Conservation (phyloP, 2,113 vertebrate species). For the Narcine bancroftii region DNA sequence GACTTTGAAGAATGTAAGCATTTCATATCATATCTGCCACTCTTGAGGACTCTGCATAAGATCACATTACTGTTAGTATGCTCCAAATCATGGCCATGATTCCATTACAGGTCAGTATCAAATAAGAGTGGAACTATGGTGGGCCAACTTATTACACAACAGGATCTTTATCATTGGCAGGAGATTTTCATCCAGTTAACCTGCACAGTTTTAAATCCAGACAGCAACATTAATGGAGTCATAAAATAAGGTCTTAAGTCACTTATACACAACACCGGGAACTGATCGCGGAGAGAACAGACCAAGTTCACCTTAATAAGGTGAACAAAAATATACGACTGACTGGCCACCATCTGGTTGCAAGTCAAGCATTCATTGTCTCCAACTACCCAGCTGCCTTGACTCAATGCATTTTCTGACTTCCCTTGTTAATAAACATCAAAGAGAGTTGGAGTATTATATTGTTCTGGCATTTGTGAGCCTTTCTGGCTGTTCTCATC, state of each 20-base stretch:
- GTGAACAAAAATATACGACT: not conserved
- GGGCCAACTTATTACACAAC: not conserved
- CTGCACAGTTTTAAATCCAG: not conserved
- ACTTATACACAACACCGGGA: not conserved
- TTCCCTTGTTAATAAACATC: constrained; percentile 10
- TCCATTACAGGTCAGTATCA: not conserved
- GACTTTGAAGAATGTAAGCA: not conserved
- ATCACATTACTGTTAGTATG: not conserved
- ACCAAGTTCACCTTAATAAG: not conserved
- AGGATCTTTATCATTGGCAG: not conserved
- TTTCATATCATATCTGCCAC: not conserved
- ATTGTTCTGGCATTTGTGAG: constrained; percentile 4
- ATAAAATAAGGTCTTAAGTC: not conserved
- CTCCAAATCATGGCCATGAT: not conserved
- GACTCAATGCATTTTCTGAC: not conserved
- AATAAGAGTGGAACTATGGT: not conserved
- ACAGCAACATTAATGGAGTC: not conserved
- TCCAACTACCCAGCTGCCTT: not conserved
- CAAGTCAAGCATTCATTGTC: not conserved
- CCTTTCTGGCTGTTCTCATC: constrained; percentile 11
- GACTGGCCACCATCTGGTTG: not conserved
- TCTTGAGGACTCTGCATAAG: not conserved
- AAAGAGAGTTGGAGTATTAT: not conserved
- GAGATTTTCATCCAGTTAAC: not conserved
- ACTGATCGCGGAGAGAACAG: not conserved